Evolutionary conservation across 2,113 vertebrate species (phyloP).

Genomic region (Brevimyrus niger): DNA sequence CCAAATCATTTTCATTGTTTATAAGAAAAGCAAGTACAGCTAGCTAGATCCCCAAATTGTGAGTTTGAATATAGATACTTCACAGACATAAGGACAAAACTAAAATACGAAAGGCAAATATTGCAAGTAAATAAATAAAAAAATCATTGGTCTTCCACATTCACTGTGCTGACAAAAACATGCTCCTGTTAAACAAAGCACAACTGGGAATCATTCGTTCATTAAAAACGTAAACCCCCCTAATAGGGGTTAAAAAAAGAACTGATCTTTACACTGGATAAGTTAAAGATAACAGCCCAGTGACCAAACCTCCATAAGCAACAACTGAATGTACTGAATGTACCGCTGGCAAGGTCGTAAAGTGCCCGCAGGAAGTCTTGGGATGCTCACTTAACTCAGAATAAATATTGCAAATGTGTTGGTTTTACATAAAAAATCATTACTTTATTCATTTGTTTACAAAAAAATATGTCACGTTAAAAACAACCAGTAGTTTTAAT

Average conservation of each 20-base stretch:
- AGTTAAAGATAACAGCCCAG: neutral
- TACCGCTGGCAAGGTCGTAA: neutral
- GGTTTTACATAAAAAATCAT: neutral
- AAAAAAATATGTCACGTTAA: neutral
- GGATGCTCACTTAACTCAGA: neutral
- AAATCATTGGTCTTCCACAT: neutral
- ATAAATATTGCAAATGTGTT: neutral
- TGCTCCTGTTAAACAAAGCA: neutral
- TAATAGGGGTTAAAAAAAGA: neutral
- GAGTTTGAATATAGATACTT: neutral
- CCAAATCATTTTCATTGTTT: neutral
- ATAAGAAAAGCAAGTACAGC: neutral
- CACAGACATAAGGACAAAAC: neutral
- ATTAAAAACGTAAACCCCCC: neutral
- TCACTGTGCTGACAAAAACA: neutral
- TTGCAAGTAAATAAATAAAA: neutral
- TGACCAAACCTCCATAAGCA: neutral
- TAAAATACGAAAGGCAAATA: neutral
- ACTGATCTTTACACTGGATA: neutral
- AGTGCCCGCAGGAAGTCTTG: too few relatives aligned
- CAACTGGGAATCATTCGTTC: neutral
- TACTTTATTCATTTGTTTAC: neutral
- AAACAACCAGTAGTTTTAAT: neutral
- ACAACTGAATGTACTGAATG: neutral
- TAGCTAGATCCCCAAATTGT: neutral